Conservation (phyloP, 2,113 vertebrate genomes). For the Gobiocypris rarus region DNA sequence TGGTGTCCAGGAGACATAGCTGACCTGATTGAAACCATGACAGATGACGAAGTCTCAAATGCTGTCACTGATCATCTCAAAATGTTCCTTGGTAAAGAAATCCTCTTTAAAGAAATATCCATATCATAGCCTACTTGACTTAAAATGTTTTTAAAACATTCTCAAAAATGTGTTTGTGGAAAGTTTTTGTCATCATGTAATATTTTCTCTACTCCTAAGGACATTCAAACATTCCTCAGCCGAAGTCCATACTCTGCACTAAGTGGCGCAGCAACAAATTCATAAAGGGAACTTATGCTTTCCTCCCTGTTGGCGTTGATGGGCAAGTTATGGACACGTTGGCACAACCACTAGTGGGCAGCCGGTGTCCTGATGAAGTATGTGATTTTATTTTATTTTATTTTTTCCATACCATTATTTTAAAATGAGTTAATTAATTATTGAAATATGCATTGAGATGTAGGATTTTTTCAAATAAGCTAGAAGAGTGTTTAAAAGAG, state of each 20-base stretch:
- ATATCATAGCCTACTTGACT: not conserved
- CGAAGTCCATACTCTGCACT: constrained; percentile 55
- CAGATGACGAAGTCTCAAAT: constrained; percentile 53
- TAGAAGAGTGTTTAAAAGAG: not conserved
- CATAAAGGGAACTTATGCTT: constrained; percentile 49
- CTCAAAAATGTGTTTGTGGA: no score
- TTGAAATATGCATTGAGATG: not conserved
- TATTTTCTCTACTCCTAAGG: constrained; percentile 38
- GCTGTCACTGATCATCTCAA: constrained; percentile 58
- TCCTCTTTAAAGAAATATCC: not conserved
- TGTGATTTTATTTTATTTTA: not conserved
- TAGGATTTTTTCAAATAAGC: not conserved
- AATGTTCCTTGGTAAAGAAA: constrained; percentile 53
- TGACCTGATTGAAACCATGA: constrained; percentile 57
- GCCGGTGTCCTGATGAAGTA: constrained; percentile 20
- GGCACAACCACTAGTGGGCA: constrained; percentile 54
- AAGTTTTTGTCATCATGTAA: not conserved
- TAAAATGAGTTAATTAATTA: not conserved
- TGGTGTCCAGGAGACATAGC: constrained; percentile 57
- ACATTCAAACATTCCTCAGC: constrained; percentile 53
- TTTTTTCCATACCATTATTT: not conserved
- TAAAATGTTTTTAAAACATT: not conserved
- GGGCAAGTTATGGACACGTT: constrained; percentile 54
- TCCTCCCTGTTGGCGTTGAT: constrained; percentile 55
- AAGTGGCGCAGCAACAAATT: constrained; percentile 59